Conservation (phyloP, 2,888 invertebrate genomes). For the Eupithecia subfuscata region DNA sequence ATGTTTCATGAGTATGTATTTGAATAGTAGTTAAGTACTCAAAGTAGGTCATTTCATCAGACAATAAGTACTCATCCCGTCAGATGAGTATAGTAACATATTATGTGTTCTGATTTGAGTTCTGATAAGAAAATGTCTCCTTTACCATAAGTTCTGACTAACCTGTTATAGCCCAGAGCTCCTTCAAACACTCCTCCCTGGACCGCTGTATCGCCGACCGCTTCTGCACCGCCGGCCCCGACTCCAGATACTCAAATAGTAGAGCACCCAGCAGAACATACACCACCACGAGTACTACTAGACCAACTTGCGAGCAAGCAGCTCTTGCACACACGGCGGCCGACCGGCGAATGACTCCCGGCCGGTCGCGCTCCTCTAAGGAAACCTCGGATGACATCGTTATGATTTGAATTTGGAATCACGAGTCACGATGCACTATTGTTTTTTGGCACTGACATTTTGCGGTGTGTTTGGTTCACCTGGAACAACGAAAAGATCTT, state of each 20-base stretch:
- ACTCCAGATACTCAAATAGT: slow-evolving; percentile 90
- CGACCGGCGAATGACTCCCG: slow-evolving; percentile 65
- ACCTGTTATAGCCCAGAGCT: slow-evolving; percentile 93
- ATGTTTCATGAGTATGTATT: not conserved
- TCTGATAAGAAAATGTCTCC: not conserved
- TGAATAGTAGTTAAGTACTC: not conserved
- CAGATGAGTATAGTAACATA: not conserved
- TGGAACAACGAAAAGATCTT: slow-evolving; percentile 24
- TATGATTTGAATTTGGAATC: slow-evolving; percentile 37
- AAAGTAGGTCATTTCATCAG: not conserved
- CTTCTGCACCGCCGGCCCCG: slow-evolving; percentile 87
- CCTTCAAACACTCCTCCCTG: slow-evolving; percentile 87
- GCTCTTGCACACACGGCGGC: slow-evolving; percentile 77
- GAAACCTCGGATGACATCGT: slow-evolving; percentile 78
- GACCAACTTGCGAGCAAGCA: slow-evolving; percentile 88
- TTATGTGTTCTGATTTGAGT: not conserved
- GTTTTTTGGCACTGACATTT: slow-evolving; percentile 45
- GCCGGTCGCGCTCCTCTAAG: slow-evolving; percentile 72
- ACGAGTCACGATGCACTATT: slow-evolving; percentile 44
- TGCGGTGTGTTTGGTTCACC: slow-evolving; percentile 31
- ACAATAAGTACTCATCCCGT: not conserved
- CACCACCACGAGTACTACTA: slow-evolving; percentile 88
- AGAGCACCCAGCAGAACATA: slow-evolving; percentile 90
- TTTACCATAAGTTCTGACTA: slow-evolving; percentile 51
- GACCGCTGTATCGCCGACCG: slow-evolving; percentile 85